Conservation (phyloP, 64 coral and sea anemone genomes). For the Actinia tenebrosa region DNA sequence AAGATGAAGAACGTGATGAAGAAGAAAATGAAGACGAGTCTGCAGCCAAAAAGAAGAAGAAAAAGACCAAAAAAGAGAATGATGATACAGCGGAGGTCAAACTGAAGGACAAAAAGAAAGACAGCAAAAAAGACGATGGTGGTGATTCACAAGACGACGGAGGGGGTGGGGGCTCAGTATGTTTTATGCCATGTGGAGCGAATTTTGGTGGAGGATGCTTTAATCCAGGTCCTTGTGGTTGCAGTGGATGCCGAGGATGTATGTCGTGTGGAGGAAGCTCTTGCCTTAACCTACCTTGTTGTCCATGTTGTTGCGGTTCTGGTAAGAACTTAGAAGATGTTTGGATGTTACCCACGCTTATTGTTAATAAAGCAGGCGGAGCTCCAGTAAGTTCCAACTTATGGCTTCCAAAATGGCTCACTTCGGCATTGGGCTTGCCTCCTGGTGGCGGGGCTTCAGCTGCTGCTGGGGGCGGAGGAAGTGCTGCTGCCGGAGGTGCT, state of each 20-base stretch:
- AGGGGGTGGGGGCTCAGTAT: slow-evolving; percentile 34
- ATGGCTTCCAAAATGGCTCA: slow-evolving; percentile 58
- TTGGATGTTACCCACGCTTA: slow-evolving; percentile 74
- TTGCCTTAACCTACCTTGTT: slow-evolving; percentile 66
- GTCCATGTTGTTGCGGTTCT: slow-evolving; percentile 54
- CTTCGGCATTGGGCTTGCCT: slow-evolving; percentile 23
- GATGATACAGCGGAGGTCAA: slow-evolving; percentile 13
- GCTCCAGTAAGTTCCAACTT: slow-evolving; percentile 25
- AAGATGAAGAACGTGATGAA: neutral
- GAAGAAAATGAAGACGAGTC: neutral
- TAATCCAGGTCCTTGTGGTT: slow-evolving; percentile 15
- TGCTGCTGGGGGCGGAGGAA: neutral
- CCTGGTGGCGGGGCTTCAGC: slow-evolving; percentile 9
- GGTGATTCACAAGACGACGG: slow-evolving; percentile 38
- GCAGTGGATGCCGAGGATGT: slow-evolving; percentile 23
- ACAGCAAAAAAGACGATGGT: slow-evolving; percentile 28
- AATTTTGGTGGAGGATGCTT: slow-evolving; percentile 50
- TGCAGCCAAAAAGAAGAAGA: slow-evolving; percentile 20
- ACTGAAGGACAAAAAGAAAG: slow-evolving; percentile 21
- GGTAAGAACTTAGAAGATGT: slow-evolving; percentile 64
- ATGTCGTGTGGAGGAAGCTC: slow-evolving; percentile 32
- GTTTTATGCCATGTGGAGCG: slow-evolving; percentile 39
- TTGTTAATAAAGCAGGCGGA: slow-evolving; percentile 51
- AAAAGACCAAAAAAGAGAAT: slow-evolving; percentile 7
- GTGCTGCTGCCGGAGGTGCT: slow-evolving; percentile 4